Evolutionary conservation across 2,797 vertebrate species (phyloP).

Genomic region (Dermochelys coriacea): DNA sequence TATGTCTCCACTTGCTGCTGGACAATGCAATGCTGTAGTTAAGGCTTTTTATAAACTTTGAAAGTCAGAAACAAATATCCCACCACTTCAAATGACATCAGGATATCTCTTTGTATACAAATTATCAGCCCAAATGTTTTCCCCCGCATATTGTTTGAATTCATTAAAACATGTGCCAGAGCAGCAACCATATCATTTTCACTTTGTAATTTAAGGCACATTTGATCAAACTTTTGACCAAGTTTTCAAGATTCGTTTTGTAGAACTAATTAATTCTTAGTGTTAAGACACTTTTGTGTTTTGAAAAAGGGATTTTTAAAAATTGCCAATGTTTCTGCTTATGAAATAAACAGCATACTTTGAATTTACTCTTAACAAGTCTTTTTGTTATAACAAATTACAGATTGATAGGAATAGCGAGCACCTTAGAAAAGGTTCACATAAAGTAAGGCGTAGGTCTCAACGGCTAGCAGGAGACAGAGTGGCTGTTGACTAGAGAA

Average conservation of each 20-base stretch:
- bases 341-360: neutral
- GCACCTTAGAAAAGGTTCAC: neutral
- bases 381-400: neutral
- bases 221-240: neutral
- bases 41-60: neutral
- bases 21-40: neutral
- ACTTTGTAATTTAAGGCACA: rapidly evolving
- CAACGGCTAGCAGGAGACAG: neutral
- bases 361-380: neutral
- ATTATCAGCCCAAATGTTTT: neutral
- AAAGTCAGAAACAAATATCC: neutral
- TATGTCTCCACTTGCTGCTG: neutral
- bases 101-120: neutral
- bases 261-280: neutral
- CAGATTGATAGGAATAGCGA: neutral
- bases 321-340: neutral
- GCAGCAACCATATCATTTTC: neutral
- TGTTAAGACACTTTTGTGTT: neutral
- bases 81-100: neutral
- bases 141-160: rapidly evolving
- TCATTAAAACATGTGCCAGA: neutral
- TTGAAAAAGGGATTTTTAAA: neutral
- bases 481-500: neutral
- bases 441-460: neutral
- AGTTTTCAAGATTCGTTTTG: neutral